A percentile compares a stretch with the other conserved stretches of the same genome.
phyloP scores from a whole-genome alignment of 1,140 invertebrate species.

The Bemisia tabaci region DNA sequence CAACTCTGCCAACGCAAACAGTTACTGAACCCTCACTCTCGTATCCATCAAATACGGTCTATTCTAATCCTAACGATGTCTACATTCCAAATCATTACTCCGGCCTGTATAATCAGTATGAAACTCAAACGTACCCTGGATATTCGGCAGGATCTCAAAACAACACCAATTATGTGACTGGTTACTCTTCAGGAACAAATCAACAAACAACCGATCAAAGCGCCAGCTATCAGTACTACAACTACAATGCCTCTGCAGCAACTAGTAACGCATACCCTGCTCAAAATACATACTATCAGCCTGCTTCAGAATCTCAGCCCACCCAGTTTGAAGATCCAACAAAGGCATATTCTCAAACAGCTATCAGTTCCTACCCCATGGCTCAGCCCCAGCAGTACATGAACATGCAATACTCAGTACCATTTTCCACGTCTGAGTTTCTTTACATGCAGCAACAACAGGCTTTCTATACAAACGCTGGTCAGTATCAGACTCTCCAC shows the following conservation, averaged over 20 bases:
- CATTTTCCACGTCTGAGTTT: not conserved
- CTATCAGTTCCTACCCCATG: not conserved
- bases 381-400: not conserved
- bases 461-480: not conserved
- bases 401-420: not conserved
- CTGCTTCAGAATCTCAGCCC: not conserved
- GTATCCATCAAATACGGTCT: not conserved
- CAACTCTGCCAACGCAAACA: not conserved
- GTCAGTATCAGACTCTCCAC: conserved; percentile 11
- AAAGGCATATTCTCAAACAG: not conserved
- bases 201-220: not conserved
- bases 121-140: not conserved
- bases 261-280: not conserved
- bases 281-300: not conserved
- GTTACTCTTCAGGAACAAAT: not conserved
- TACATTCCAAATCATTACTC: not conserved
- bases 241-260: not conserved
- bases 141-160: not conserved
- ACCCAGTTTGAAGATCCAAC: too few species aligned
- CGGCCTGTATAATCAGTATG: not conserved
- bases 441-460: not conserved
- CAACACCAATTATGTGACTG: not conserved
- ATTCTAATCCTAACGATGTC: not conserved
- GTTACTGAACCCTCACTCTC: not conserved
- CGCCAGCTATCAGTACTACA: not conserved